Conservation (phyloP, 2,888 invertebrate species). For the Pseudeuparius sepicola region DNA sequence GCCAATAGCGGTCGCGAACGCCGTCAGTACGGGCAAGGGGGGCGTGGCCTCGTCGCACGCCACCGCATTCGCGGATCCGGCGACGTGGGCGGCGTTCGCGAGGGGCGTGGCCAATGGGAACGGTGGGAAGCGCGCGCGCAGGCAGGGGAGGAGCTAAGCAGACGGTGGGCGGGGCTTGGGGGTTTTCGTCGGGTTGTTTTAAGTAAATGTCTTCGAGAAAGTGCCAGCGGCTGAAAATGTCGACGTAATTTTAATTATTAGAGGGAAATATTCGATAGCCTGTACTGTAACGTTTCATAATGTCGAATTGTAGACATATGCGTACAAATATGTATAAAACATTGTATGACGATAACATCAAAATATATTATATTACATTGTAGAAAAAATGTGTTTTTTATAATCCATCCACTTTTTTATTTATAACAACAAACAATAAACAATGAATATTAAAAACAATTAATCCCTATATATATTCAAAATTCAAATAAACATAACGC, state of each 20-base stretch:
- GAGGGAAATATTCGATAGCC: too few species aligned
- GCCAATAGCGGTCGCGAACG: conserved; percentile 61
- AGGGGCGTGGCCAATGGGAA: too few species aligned
- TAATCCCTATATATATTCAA: neutral
- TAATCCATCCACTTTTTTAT: neutral
- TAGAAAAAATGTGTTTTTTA: conserved; percentile 1
- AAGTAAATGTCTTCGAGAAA: too few species aligned
- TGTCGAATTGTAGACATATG: too few species aligned
- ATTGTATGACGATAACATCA: too few species aligned
- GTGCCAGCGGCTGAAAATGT: too few species aligned
- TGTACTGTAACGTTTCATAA: too few species aligned
- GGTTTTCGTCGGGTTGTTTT: too few species aligned
- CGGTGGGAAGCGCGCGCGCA: neutral
- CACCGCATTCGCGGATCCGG: conserved; percentile 56
- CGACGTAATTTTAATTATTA: too few species aligned
- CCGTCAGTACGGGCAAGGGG: conserved; percentile 60
- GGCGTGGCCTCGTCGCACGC: conserved; percentile 65
- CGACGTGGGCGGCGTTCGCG: conserved; percentile 38
- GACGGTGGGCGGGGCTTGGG: neutral
- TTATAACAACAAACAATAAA: neutral
- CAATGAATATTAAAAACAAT: conserved; percentile 1
- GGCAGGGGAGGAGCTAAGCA: neutral
- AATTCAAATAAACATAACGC: neutral
- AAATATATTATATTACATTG: too few species aligned
- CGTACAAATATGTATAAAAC: too few species aligned